phyloP scores from a whole-genome alignment of 2,797 vertebrate species.

The Spondyliosoma cantharus region DNA sequence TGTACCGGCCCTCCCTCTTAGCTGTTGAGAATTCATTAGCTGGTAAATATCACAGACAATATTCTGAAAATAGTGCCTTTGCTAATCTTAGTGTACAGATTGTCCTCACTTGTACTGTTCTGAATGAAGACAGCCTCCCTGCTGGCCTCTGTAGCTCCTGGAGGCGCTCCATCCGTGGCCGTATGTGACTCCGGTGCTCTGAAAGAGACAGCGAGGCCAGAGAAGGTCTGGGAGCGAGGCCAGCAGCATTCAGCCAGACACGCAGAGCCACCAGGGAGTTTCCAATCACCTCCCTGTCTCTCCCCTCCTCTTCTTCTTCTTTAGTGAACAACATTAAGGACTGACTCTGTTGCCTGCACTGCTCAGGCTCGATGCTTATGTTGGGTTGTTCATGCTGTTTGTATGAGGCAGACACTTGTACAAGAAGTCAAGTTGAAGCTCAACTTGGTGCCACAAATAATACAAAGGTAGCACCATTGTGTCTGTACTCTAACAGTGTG shows the following conservation, averaged over 20 bases:
- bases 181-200: constrained; percentile 52
- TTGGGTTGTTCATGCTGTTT: neutral
- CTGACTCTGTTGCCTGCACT: constrained; percentile 37
- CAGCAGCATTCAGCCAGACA: constrained; percentile 74
- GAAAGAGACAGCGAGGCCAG: constrained; percentile 52
- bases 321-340: constrained; percentile 30
- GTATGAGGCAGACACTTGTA: neutral
- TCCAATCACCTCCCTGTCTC: constrained; percentile 71
- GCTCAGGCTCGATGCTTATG: constrained; percentile 21
- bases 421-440: neutral
- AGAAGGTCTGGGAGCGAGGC: constrained; percentile 71
- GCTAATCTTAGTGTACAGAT: too few relatives aligned
- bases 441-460: neutral
- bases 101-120: neutral
- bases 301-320: constrained; percentile 25
- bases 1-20: neutral
- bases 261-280: constrained; percentile 74
- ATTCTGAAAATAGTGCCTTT: neutral
- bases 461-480: neutral
- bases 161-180: constrained; percentile 28
- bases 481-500: neutral
- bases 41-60: neutral
- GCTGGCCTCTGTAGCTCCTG: constrained; percentile 11
- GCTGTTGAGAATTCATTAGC: neutral
- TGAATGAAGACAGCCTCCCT: constrained; percentile 10